phyloP scores from a whole-genome alignment of 2,797 vertebrate species.

The Benthosema pterotum region DNA sequence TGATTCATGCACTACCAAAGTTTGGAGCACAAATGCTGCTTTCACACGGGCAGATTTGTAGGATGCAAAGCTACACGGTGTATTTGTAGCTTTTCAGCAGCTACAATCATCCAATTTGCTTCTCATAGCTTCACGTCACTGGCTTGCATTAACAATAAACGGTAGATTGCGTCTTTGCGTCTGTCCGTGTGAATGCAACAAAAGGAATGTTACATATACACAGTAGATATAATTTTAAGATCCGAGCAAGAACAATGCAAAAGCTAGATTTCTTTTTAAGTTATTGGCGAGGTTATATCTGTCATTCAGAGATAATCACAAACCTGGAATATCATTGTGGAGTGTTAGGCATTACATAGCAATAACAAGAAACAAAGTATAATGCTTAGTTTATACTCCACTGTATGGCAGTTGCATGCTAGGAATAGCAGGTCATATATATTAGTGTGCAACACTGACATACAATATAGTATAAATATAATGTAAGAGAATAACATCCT shows the following conservation, averaged over 20 bases:
- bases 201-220: conserved; percentile 12
- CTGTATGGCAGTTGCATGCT: no score
- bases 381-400: conserved; percentile 5
- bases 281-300: conserved; percentile 11
- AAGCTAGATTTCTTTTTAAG: background rate
- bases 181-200: conserved; percentile 5
- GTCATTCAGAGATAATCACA: conserved; percentile 29
- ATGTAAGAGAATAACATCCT: conserved; percentile 30
- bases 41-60: no score
- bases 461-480: background rate
- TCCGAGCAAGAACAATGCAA: background rate
- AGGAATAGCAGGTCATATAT: no score
- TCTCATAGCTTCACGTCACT: no score
- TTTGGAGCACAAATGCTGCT: conserved; percentile 12
- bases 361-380: conserved; percentile 45
- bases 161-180: no score
- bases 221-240: conserved; percentile 21
- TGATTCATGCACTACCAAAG: conserved; percentile 33
- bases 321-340: conserved; percentile 14
- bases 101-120: no score
- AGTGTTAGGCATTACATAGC: conserved; percentile 34
- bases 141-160: no score
- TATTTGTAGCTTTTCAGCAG: no score
- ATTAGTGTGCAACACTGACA: no score
- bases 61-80: no score